Base-by-base conservation (phyloP, 1,140 invertebrate species). In the Telenomus remus region DNA sequence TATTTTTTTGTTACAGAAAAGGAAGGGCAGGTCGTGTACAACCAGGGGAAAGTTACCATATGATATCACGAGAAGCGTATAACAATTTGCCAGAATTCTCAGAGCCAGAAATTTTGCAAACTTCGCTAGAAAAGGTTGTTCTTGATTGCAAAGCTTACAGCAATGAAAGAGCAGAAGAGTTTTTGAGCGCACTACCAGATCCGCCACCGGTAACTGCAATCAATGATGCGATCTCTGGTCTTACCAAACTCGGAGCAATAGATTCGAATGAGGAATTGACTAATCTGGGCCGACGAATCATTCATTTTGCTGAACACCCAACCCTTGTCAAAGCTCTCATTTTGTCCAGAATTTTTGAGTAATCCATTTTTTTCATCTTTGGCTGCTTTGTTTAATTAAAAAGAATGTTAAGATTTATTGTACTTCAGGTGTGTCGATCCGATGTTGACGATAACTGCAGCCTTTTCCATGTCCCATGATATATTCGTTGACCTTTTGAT, bases 1-100 rank as follows among this genome's bases (percentile, higher is more conserved):
- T 9, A 39, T 39, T 39, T 39, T 11, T 39, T 39, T 9, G 78
- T 69, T 63, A 59, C 33, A 86, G 87, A 42, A 89, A 90, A 79
- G 93, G 93, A 14, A 85, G 93, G 63, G 93, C 92, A 46, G 93
- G 93, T 12, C 89, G 92, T 73, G 92, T 94, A 34, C 88, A 91
- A 76, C 88, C 92, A 1, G 95, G 95, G 4, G 92, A 94, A 83
- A 92, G 93, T 81, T 96, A 93, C 81, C 95, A 96, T 83, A 84
- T 97, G 6, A 91, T 94, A 68, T 90, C 91, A 4, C 82, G 85
- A 73, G 74, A 84, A 13, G 85, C 89, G 14, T 90, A 83, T 43
- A 78, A 90, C 0, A 60, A 82, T 1, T 87, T 94, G 78, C 0
- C 73, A 87, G 7, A 9, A 1, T 91, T 89, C 76, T 89, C 91